phyloP scores from a whole-genome alignment of 2,888 invertebrate genomes.

The Mythimna vitellina region DNA sequence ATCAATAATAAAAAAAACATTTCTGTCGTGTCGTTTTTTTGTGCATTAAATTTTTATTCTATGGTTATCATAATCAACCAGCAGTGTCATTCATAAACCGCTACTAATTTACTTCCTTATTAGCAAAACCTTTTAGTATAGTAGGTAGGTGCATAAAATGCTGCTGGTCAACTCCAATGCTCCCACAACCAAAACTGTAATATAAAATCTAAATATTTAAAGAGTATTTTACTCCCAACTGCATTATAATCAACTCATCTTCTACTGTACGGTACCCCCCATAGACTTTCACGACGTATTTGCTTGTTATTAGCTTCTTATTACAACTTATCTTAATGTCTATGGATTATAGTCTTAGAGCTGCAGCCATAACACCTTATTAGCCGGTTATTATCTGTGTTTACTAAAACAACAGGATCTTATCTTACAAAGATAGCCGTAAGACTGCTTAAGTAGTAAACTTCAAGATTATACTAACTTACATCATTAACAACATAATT shows the following conservation, averaged over 20 bases:
- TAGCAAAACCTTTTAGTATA: background rate
- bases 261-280: background rate
- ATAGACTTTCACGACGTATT: background rate
- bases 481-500: slow-evolving; percentile 38
- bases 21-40: too few species aligned
- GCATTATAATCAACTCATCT: background rate
- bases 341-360: slow-evolving; percentile 5
- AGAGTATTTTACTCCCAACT: background rate
- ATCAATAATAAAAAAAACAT: too few species aligned
- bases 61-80: background rate
- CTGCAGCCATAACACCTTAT: slow-evolving; percentile 21
- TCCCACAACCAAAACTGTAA: background rate
- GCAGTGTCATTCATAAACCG: background rate
- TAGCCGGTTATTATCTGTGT: slow-evolving; percentile 33
- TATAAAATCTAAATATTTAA: background rate
- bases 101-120: background rate
- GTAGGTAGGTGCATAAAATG: background rate
- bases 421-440: slow-evolving; percentile 45
- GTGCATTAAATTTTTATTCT: too few species aligned
- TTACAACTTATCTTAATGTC: background rate
- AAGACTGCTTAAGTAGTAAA: slow-evolving; percentile 30
- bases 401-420: slow-evolving; percentile 40
- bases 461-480: slow-evolving; percentile 27
- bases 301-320: slow-evolving; percentile 7
- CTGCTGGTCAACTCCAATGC: background rate